Base-by-base conservation (phyloP, 1,140 invertebrate genomes). In the Dendroctonus valens region DNA sequence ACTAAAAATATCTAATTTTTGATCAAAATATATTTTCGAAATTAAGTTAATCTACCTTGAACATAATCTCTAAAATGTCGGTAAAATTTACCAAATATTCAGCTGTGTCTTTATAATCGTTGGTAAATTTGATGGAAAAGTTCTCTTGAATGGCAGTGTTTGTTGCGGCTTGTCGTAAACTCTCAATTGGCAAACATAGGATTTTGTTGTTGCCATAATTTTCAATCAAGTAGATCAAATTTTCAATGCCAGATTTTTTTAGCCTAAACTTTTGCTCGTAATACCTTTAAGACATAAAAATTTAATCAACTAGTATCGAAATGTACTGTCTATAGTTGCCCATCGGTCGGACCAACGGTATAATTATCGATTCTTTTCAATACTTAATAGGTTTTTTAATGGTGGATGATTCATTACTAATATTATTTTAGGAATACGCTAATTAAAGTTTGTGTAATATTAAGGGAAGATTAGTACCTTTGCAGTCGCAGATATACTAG, bases 241-340 rank as follows among this genome's bases (percentile, higher is more conserved):
- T 87, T 55, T 85, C 78, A 49, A 98, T 76, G 0, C 92, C 93
- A 79, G 88, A 91, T 75, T 89, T 86, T 72, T 88, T 89, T 49
- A 99, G 78, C 58, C 96, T 85, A 79, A 94, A 95, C 85, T 99
- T 99, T 81, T 99, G 97, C 78, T 98, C 96, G 74, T 91, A 88
- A 76, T 93, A 97, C 70, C 96, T 83, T 12, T n/a, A 69, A 65
- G 3, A 26, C 1, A 26, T 26, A 3, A 26, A 26, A 26, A 26
- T 26, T 1, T 26, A 26, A 2, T 1, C 1, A 26, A 26, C 26
- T 26, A 26, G 26, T 26, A 26, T 26, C 26, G 26, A 26, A 26
- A 26, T 26, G 3, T 3, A 26, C 26, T 26, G 26, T 2, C 1
- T 2, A 26, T 2, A 26, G 26, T 26, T 26, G 26, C 1, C 26